Evolutionary conservation across 1,140 invertebrate species (phyloP).

Genomic region (Drosophila orena): DNA sequence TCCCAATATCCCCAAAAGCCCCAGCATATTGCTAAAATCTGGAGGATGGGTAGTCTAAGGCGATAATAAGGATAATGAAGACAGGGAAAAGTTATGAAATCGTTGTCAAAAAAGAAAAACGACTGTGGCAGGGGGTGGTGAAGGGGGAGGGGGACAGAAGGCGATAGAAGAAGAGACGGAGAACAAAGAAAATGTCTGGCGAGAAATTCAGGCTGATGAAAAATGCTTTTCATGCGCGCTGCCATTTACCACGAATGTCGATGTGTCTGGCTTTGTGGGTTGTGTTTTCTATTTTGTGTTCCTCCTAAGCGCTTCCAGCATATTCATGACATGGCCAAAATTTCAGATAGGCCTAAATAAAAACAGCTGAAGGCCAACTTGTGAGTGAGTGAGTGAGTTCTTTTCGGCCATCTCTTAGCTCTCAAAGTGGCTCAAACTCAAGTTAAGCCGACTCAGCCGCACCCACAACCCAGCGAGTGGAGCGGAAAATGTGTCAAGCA

Average conservation of each 20-base stretch:
- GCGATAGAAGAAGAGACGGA: constrained; percentile 18
- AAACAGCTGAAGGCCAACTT: constrained; percentile 50
- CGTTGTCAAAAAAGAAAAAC: constrained; percentile 47
- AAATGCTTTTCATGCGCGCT: constrained; percentile 79
- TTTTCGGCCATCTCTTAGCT: constrained; percentile 10
- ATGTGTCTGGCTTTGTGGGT: constrained; percentile 47
- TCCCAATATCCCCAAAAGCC: constrained; percentile 17
- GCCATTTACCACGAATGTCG: constrained; percentile 70
- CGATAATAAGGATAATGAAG: constrained; percentile 83
- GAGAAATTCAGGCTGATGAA: constrained; percentile 80
- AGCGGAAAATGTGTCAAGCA: constrained; percentile 73
- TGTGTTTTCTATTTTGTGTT: constrained; percentile 21
- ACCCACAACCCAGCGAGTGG: constrained; percentile 57
- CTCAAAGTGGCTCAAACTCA: constrained; percentile 27
- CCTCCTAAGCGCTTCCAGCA: constrained; percentile 54
- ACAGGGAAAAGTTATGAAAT: constrained; percentile 77
- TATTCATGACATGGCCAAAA: constrained; percentile 77
- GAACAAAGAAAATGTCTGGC: constrained; percentile 77
- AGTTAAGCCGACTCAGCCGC: constrained; percentile 62
- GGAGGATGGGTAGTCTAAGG: constrained; percentile 48
- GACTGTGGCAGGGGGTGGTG: constrained; percentile 5
- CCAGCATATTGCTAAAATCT: constrained; percentile 53
- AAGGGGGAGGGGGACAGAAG: too few species aligned
- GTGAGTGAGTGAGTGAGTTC: constrained; percentile 2
- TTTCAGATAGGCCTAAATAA: constrained; percentile 63